Evolutionary conservation across 1,140 invertebrate genomes (phyloP), one percentile per base, ranked within the genome.

Genomic region (Agrypnia vestita): DNA sequence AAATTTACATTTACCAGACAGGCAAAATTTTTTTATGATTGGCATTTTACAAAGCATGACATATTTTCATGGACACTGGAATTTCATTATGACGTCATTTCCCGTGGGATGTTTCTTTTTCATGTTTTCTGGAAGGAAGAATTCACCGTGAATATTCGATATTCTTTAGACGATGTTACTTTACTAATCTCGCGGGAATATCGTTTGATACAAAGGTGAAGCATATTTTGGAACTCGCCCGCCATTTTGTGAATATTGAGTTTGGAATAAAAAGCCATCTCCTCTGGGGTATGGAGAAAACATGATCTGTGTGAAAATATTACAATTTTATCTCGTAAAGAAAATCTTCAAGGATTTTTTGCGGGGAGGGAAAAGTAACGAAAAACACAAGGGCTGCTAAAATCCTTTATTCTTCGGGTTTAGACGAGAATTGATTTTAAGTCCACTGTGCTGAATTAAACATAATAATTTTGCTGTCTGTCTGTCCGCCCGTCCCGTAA

Each of bases 261-360:
- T 71, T 71, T 71, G 67, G 67, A 53, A 71, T 71, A 71, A 71
- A 71, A 71, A 71, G 67, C 47, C 67, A 21, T 7, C 8, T 71
- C 46, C 67, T 21, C 17, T 17, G 67, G 67, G 67, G 19, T 51
- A 21, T 19, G 44, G 67, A 49, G 67, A 49, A 49, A 71, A 71
- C 67, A 71, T 71, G 67, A 71, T 71, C 67, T 49, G 67, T 71
- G 67, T 71, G 67, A 71, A 71, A 71, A 71, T 51, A 71, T 71
- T 71, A 46, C 11, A 19, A 46, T 71, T 71, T 71, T 71, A 71
- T 71, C 67, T 71, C 51, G 17, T 71, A 51, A 71, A 71, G 46
- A 71, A 71, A 71, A 71, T 71, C 67, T 21, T 71, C 7, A 11
- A 15, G 67, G 67, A 71, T 71, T 71, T 71, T 71, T 25, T 13